Evolutionary conservation across 2,888 invertebrate genomes (phyloP).

Genomic region (Drosophila sordidula): DNA sequence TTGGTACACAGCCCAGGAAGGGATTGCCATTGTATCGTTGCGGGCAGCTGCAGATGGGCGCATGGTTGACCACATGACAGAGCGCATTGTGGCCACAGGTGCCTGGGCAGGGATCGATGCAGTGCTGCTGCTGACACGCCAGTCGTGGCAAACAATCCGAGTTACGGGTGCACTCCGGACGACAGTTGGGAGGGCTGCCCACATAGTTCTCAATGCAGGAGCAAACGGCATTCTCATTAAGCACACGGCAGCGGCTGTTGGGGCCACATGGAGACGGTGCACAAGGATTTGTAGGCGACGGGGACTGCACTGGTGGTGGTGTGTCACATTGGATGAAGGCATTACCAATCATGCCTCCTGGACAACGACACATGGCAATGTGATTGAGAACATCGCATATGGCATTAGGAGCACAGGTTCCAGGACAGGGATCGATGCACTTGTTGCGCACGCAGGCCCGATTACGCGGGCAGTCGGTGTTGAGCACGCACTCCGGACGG

Average conservation of each 20-base stretch:
- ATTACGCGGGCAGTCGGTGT: constrained; percentile 89
- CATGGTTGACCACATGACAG: constrained; percentile 92
- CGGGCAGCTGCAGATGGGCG: constrained; percentile 92
- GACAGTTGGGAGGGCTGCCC: constrained; percentile 91
- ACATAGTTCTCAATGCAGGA: constrained; percentile 90
- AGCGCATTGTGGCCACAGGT: constrained; percentile 90
- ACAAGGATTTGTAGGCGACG: constrained; percentile 87
- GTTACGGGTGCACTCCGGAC: constrained; percentile 92
- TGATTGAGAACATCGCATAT: constrained; percentile 91
- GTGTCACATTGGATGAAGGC: constrained; percentile 88
- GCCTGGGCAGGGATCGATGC: constrained; percentile 91
- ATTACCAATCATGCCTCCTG: constrained; percentile 90
- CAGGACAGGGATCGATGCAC: constrained; percentile 92
- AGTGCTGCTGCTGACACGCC: constrained; percentile 92
- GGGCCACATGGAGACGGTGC: constrained; percentile 91
- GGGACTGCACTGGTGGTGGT: constrained; percentile 40
- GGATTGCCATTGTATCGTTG: constrained; percentile 90
- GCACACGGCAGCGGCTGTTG: constrained; percentile 89
- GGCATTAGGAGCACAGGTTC: constrained; percentile 91
- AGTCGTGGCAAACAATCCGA: constrained; percentile 90
- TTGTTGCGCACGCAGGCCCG: constrained; percentile 90
- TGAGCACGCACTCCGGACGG: constrained; percentile 92
- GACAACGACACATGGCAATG: constrained; percentile 91
- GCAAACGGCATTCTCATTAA: constrained; percentile 88
- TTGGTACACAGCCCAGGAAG: constrained; percentile 88